Conservation (phyloP, 2,797 vertebrate species). For the Falco novaeseelandiae region DNA sequence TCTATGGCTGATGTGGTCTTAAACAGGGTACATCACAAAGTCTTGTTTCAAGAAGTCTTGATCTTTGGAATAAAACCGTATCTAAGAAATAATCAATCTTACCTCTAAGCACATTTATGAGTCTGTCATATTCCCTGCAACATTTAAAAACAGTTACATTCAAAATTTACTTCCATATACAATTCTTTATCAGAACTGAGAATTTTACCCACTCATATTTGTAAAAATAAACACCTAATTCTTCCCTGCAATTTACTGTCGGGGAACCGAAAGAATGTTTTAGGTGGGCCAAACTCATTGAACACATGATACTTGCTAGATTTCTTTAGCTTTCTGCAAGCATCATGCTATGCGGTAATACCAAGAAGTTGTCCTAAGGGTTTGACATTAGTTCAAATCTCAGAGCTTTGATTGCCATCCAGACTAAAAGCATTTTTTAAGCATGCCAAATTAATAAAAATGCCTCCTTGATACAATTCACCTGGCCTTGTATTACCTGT, state of each 20-base stretch:
- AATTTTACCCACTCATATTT: not conserved
- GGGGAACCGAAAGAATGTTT: not conserved
- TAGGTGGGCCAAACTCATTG: not conserved
- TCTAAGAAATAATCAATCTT: not conserved
- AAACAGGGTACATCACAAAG: not conserved
- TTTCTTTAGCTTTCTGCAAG: conserved; percentile 15
- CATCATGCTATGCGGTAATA: not conserved
- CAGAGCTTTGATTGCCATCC: conserved; percentile 60
- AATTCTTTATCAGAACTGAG: not conserved
- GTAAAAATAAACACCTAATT: not conserved
- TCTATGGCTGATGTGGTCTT: not conserved
- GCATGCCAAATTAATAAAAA: conserved; percentile 63
- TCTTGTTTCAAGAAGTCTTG: not conserved
- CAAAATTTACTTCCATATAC: not conserved
- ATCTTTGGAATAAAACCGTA: not conserved
- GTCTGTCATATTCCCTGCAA: not conserved
- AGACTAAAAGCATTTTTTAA: conserved; percentile 32
- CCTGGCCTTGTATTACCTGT: conserved; percentile 36
- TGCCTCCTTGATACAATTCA: conserved; percentile 31
- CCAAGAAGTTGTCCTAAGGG: conserved; percentile 53
- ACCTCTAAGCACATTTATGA: not conserved
- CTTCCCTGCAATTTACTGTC: not conserved
- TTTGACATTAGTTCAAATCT: conserved; percentile 50
- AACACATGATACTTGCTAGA: not conserved
- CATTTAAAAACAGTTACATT: not conserved